Evolutionary conservation across 2,797 vertebrate genomes (phyloP).

Genomic region (Pseudomugil tenellus): DNA sequence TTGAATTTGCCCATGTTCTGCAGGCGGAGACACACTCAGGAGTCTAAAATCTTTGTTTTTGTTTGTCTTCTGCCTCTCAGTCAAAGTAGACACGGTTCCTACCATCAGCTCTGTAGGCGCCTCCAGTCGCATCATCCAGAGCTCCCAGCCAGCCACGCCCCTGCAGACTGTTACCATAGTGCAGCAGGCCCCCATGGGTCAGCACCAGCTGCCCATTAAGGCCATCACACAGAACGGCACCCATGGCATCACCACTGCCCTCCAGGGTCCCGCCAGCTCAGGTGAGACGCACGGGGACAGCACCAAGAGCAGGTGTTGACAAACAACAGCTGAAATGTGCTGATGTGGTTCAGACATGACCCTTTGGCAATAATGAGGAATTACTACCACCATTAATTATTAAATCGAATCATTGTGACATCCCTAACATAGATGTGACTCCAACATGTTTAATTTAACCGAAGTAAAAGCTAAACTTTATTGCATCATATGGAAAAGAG

Average conservation of each 20-base stretch:
- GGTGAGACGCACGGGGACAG: constrained; percentile 72
- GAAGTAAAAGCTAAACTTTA: too few species aligned
- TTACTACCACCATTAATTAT: too few species aligned
- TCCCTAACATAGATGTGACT: too few species aligned
- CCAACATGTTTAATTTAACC: too few species aligned
- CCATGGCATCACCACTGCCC: constrained; percentile 88
- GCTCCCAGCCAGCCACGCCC: constrained; percentile 80
- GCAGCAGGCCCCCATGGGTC: constrained; percentile 90
- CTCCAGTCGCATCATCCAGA: constrained; percentile 90
- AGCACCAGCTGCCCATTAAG: constrained; percentile 97
- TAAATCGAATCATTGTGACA: too few species aligned
- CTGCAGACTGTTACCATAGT: constrained; percentile 93
- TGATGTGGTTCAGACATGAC: too few species aligned
- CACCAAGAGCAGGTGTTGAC: not conserved
- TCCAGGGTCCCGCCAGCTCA: constrained; percentile 83
- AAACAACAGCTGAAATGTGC: too few species aligned
- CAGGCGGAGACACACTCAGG: not conserved
- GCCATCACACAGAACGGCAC: constrained; percentile 94
- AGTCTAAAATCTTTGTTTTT: not conserved
- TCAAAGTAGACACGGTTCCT: constrained; percentile 93
- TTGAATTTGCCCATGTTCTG: not conserved
- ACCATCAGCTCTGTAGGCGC: constrained; percentile 86
- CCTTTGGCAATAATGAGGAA: too few species aligned
- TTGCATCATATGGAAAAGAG: too few species aligned
- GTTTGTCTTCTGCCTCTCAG: constrained; percentile 66